Percentiles rank a stretch among this genome's conserved stretches.
phyloP scores from a whole-genome alignment of 2,113 vertebrate genomes.

The Daubentonia madagascariensis region DNA sequence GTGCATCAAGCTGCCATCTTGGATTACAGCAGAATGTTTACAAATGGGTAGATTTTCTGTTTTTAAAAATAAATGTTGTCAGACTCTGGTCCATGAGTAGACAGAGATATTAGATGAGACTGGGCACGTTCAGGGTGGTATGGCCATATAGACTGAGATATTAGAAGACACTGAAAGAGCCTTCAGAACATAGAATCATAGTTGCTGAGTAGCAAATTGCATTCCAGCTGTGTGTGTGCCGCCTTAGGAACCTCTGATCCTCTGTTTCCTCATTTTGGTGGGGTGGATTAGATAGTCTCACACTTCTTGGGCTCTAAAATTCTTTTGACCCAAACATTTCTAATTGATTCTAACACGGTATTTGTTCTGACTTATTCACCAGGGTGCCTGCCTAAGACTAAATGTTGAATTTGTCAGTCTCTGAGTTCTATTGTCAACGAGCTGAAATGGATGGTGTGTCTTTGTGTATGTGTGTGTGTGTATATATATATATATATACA shows the following conservation, averaged over 20 bases:
- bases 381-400: background rate
- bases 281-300: background rate
- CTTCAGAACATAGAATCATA: background rate
- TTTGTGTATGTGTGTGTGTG: no score
- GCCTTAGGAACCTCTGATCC: background rate
- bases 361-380: background rate
- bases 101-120: background rate
- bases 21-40: slow-evolving; percentile 12
- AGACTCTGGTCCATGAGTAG: background rate
- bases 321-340: background rate
- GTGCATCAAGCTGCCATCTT: background rate
- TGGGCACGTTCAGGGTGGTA: no score
- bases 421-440: background rate
- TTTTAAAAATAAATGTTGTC: background rate
- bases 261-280: background rate
- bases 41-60: background rate
- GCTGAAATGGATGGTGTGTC: background rate
- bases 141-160: background rate
- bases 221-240: background rate
- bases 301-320: background rate
- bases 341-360: background rate
- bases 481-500: no score
- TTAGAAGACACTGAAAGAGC: background rate
- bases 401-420: background rate
- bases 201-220: background rate